A percentile compares a stretch with the other conserved stretches of the same genome.
Evolutionary conservation across 2,797 vertebrate genomes (phyloP).

Genomic region (Hipposideros larvatus): DNA sequence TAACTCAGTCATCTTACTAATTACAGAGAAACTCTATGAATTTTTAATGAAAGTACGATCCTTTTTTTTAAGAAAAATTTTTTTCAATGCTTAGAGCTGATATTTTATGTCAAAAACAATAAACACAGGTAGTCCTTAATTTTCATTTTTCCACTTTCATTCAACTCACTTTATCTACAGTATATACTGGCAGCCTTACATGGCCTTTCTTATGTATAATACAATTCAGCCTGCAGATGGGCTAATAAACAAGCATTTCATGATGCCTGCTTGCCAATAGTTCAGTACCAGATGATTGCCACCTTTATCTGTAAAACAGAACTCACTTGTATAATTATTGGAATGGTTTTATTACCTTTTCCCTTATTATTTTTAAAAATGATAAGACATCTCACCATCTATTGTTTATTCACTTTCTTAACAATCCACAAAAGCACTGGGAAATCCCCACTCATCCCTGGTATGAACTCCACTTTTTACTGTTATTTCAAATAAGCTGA

Average conservation of each 20-base stretch:
- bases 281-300: background rate
- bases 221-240: background rate
- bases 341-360: background rate
- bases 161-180: background rate
- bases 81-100: background rate
- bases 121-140: background rate
- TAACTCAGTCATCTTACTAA: background rate
- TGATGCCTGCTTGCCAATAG: background rate
- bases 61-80: background rate
- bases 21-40: background rate
- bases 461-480: background rate
- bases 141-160: background rate
- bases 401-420: background rate
- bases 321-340: background rate
- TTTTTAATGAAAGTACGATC: background rate
- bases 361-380: background rate
- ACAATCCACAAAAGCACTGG: background rate
- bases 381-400: background rate
- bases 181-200: too few species aligned
- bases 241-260: background rate
- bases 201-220: background rate
- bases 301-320: background rate
- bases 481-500: constrained; percentile 11
- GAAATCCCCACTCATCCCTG: background rate
- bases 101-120: background rate